Conservation (phyloP, 2,113 vertebrate genomes). For the Tragelaphus scriptus region DNA sequence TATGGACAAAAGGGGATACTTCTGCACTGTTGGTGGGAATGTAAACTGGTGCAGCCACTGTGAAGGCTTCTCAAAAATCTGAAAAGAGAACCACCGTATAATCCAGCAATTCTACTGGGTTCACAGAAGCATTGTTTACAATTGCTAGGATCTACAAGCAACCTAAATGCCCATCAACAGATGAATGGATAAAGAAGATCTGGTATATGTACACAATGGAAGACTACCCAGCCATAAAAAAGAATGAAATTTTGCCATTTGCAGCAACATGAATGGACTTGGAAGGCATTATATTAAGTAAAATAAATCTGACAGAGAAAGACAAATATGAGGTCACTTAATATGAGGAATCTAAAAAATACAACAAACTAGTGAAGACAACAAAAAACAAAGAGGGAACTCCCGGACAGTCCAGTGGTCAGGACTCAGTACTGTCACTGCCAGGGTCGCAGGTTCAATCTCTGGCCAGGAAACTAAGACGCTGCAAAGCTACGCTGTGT, state of each 20-base stretch:
- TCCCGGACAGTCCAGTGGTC: neutral
- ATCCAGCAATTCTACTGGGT: neutral
- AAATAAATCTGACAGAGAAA: neutral
- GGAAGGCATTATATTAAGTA: neutral
- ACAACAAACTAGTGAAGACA: neutral
- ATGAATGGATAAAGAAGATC: neutral
- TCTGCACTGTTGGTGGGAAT: neutral
- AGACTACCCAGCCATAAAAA: neutral
- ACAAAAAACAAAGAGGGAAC: neutral
- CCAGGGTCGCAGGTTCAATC: neutral
- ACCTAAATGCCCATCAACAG: neutral
- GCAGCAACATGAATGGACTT: neutral
- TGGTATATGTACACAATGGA: neutral
- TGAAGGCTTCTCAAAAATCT: neutral
- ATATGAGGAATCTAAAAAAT: neutral
- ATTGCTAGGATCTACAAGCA: neutral
- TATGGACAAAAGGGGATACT: neutral
- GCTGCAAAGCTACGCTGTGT: rapidly evolving
- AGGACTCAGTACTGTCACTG: neutral
- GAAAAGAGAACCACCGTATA: neutral
- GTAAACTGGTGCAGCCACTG: neutral
- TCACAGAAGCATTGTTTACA: neutral
- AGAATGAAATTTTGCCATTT: neutral
- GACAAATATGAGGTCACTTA: neutral
- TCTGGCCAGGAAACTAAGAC: neutral